A percentile compares a stretch with the other conserved stretches of the same genome.
These are phyloP conservation scores for Hylaeus volcanicus DNA, from an alignment of 1,140 invertebrate species.

Conservation along the genomic window DNA sequence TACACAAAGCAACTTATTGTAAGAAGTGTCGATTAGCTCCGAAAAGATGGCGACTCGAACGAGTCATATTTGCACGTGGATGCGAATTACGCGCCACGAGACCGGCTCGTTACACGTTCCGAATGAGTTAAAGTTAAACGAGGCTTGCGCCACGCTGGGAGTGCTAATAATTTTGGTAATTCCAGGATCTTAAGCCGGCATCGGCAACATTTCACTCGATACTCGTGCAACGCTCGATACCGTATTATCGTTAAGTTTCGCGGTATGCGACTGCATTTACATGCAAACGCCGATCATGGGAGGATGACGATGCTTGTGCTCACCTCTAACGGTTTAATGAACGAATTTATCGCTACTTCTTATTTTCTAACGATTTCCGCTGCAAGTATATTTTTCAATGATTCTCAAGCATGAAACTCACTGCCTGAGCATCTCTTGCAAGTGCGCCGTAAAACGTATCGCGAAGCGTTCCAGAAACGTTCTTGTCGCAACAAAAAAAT, in stretches of 20 bases:
- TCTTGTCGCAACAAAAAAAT: too few species aligned
- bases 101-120: conserved; percentile 4
- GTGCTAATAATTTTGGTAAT: conserved; percentile 42
- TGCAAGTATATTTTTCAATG: conserved; percentile 21
- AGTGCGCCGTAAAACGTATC: too few species aligned
- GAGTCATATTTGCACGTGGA: neutral
- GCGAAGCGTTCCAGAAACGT: too few species aligned
- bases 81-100: conserved; percentile 9
- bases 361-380: conserved; percentile 41
- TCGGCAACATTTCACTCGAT: conserved; percentile 30
- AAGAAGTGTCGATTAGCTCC: neutral
- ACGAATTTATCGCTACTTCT: conserved; percentile 54
- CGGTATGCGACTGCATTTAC: conserved; percentile 44
- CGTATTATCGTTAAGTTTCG: conserved; percentile 38
- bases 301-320: conserved; percentile 11
- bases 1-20: neutral
- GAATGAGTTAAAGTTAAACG: conserved; percentile 13
- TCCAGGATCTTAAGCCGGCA: conserved; percentile 22
- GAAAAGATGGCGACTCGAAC: neutral
- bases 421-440: too few species aligned
- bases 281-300: conserved; percentile 30
- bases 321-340: conserved; percentile 43
- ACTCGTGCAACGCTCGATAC: neutral
- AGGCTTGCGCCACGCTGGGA: neutral
- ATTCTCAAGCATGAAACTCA: neutral